phyloP scores from a whole-genome alignment of 2,797 vertebrate genomes.

The Luscinia luscinia region DNA sequence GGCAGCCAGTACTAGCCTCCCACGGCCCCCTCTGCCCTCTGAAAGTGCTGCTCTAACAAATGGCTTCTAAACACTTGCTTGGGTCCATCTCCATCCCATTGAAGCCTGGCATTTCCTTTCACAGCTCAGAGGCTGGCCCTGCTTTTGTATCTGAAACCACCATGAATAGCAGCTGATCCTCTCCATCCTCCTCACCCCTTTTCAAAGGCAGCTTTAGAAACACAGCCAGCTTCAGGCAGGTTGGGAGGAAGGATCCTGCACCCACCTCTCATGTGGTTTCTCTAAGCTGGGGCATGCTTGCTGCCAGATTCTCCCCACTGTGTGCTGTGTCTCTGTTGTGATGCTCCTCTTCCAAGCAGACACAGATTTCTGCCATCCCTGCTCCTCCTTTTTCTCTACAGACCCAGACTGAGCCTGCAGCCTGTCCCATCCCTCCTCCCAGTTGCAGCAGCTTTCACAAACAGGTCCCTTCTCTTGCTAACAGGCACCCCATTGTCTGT shows the following conservation, averaged over 20 bases:
- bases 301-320: not conserved
- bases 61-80: slow-evolving; percentile 32
- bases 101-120: slow-evolving; percentile 38
- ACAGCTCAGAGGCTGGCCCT: not conserved
- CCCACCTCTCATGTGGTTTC: not conserved
- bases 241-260: not conserved
- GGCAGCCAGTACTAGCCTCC: slow-evolving; percentile 47
- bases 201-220: slow-evolving; percentile 33
- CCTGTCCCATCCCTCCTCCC: not conserved
- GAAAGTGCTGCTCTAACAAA: slow-evolving; percentile 51
- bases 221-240: not conserved
- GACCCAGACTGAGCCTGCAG: slow-evolving; percentile 2
- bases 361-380: not conserved
- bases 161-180: slow-evolving; percentile 30
- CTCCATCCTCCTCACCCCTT: not conserved
- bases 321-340: not conserved
- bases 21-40: slow-evolving; percentile 51
- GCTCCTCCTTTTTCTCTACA: not conserved
- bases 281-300: not conserved
- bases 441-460: slow-evolving; percentile 4
- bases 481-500: slow-evolving; percentile 45
- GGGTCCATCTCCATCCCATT: slow-evolving; percentile 23
- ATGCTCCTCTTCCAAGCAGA: not conserved
- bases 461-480: slow-evolving; percentile 15
- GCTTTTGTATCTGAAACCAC: not conserved